These are phyloP conservation scores for Falco biarmicus DNA, from an alignment of 2,797 vertebrate species.

Conservation along the genomic window DNA sequence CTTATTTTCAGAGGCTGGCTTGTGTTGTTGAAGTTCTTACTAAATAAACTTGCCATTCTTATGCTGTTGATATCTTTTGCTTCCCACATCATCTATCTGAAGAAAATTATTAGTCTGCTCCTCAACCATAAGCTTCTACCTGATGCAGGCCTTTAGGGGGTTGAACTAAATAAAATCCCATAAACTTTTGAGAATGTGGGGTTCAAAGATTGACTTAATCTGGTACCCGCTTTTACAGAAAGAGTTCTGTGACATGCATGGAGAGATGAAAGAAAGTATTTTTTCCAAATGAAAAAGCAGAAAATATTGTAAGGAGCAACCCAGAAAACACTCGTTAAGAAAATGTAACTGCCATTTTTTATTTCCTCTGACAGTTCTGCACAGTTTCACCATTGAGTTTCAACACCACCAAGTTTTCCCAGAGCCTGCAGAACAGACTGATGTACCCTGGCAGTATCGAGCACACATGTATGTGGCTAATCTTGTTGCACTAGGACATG, in stretches of 20 bases:
- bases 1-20: background rate
- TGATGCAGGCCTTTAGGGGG: background rate
- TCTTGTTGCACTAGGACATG: background rate
- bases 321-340: background rate
- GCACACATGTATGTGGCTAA: background rate
- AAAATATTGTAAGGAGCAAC: background rate
- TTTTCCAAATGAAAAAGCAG: background rate
- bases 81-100: background rate
- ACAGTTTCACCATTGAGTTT: background rate
- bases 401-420: background rate
- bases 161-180: background rate
- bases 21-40: background rate
- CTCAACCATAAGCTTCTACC: background rate
- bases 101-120: background rate
- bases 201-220: background rate
- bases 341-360: background rate
- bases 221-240: background rate
- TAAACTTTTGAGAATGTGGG: background rate
- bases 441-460: background rate
- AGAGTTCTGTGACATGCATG: background rate
- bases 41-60: background rate
- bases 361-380: background rate
- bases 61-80: background rate
- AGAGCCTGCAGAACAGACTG: background rate
- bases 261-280: background rate